Percentiles rank a stretch among this genome's conserved stretches.
Conservation (phyloP, 2,888 invertebrate genomes). For the Thymelicus acteon region DNA sequence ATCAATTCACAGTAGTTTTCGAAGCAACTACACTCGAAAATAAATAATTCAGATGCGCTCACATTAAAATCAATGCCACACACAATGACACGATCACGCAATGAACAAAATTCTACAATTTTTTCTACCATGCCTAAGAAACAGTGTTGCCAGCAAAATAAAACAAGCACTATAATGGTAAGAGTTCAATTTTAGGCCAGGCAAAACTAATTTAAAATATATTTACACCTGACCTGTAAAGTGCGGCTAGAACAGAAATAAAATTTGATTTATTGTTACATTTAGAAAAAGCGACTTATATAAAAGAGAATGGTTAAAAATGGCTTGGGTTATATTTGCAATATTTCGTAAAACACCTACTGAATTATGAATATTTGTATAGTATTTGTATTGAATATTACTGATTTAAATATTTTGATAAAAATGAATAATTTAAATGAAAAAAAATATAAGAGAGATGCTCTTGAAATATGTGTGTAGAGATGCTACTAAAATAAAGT, state of each 20-base stretch:
- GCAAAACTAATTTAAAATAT: conserved; percentile 20
- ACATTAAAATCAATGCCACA: conserved; percentile 30
- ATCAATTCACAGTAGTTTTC: conserved; percentile 21
- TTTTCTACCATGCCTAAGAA: neutral
- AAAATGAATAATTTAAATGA: too few relatives aligned
- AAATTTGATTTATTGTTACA: conserved; percentile 29
- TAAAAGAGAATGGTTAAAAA: conserved; percentile 31
- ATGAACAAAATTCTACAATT: conserved; percentile 21
- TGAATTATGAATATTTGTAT: neutral
- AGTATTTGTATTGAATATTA: too few relatives aligned
- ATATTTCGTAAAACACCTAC: neutral
- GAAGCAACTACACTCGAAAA: conserved; percentile 21
- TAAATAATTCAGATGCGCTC: conserved; percentile 18
- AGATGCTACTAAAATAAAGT: too few relatives aligned
- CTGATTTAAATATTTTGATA: too few relatives aligned
- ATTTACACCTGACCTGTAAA: conserved; percentile 35
- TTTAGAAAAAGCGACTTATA: conserved; percentile 30
- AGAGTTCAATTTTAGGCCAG: conserved; percentile 26
- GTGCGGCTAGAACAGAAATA: conserved; percentile 37
- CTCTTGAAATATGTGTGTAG: too few relatives aligned
- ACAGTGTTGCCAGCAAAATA: conserved; percentile 32
- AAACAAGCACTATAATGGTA: conserved; percentile 30
- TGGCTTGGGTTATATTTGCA: conserved; percentile 28
- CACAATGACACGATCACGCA: conserved; percentile 8
- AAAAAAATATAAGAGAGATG: too few relatives aligned